Evolutionary conservation across 30 jellyfish, hydroid and myxozoan genomes (phyloP), one percentile per base, ranked within the genome.

Genomic region (Chrysaora quinquecirrha): DNA sequence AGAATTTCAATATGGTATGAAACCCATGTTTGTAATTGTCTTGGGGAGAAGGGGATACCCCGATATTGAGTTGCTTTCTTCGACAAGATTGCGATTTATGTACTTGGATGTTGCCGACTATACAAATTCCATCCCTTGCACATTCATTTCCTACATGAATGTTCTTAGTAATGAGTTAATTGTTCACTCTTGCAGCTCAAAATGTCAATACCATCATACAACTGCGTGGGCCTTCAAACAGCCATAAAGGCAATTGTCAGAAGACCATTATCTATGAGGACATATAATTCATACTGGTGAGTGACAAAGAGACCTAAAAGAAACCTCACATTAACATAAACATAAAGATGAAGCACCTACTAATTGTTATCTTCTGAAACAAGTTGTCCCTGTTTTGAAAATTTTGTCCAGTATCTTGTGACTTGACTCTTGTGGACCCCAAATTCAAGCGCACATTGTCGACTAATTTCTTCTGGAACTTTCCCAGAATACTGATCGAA

Each of bases 1-100:
- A 9, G 74, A 62, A 62, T 21, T 21, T 31, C 74, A 62, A 62
- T 62, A 62, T 16, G 32, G 74, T 62, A 62, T 27, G 16, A 43
- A 43, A 6, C 58, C 58, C n/a, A n/a, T n/a, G n/a, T n/a, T n/a
- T n/a, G n/a, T n/a, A n/a, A n/a, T n/a, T n/a, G n/a, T n/a, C n/a
- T n/a, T n/a, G n/a, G n/a, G n/a, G n/a, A n/a, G n/a, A n/a, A n/a
- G n/a, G n/a, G n/a, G n/a, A n/a, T n/a, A n/a, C n/a, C n/a, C n/a
- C n/a, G n/a, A n/a, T n/a, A n/a, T n/a, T n/a, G n/a, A n/a, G n/a
- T n/a, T n/a, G n/a, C n/a, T n/a, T n/a, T n/a, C n/a, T n/a, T n/a
- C n/a, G n/a, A n/a, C n/a, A n/a, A n/a, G n/a, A n/a, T n/a, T n/a
- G n/a, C n/a, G n/a, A n/a, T n/a, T n/a, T n/a, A n/a, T n/a, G n/a